Percentiles rank a stretch among this genome's conserved stretches.
These are phyloP conservation scores for Oreochromis niloticus DNA, from an alignment of 2,113 vertebrate genomes.

Conservation along the genomic window DNA sequence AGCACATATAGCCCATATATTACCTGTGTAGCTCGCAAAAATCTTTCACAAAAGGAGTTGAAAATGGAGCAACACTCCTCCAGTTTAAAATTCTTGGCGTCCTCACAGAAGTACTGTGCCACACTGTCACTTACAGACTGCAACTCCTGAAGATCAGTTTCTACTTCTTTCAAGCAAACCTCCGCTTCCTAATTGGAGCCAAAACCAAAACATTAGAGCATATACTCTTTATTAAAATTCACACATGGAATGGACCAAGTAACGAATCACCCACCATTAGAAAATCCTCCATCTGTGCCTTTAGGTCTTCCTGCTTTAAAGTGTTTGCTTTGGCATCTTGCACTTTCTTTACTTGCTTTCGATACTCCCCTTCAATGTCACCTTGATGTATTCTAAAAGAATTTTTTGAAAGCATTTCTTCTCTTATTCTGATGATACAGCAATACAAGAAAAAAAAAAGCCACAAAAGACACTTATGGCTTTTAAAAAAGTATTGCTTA, in stretches of 20 bases:
- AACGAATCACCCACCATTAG: constrained; percentile 47
- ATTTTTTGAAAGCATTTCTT: not conserved
- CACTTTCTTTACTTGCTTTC: constrained; percentile 54
- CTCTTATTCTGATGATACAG: not conserved
- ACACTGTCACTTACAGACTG: constrained; percentile 57
- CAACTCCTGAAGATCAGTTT: constrained; percentile 49
- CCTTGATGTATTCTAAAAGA: constrained; percentile 61
- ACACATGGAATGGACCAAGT: not conserved
- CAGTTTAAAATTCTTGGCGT: constrained; percentile 65
- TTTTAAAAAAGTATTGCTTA: not conserved
- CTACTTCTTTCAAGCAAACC: constrained; percentile 42
- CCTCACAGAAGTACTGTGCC: constrained; percentile 76
- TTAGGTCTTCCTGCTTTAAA: constrained; percentile 64
- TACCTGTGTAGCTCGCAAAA: constrained; percentile 68
- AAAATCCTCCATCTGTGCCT: constrained; percentile 68
- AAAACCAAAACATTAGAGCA: not conserved
- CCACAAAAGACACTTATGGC: not conserved
- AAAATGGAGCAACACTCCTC: constrained; percentile 76
- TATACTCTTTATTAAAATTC: not conserved
- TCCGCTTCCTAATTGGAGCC: constrained; percentile 57
- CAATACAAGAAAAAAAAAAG: not conserved
- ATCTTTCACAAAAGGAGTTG: constrained; percentile 70
- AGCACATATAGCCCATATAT: not conserved
- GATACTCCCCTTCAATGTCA: constrained; percentile 69
- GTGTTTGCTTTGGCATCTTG: constrained; percentile 40